Conservation (phyloP, 2,113 vertebrate genomes). For the Donacobius atricapilla region DNA sequence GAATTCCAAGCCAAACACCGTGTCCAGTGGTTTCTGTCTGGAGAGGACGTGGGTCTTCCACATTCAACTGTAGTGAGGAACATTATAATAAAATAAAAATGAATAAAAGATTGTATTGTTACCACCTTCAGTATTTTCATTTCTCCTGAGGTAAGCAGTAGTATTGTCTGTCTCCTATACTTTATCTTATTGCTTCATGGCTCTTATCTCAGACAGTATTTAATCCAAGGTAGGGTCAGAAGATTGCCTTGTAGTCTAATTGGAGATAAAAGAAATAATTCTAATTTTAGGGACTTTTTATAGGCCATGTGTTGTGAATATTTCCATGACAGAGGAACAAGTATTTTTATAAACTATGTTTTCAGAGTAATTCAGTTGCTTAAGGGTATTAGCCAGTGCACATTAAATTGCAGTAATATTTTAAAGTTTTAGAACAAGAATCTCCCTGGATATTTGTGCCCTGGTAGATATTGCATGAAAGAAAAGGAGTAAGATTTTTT, state of each 20-base stretch:
- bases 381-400: not conserved
- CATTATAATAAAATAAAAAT: not conserved
- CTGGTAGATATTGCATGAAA: not conserved
- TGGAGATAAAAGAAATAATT: not conserved
- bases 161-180: not conserved
- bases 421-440: conserved; percentile 8
- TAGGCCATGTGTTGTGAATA: not conserved
- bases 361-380: not conserved
- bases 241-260: not conserved
- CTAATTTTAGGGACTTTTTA: not conserved
- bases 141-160: not conserved
- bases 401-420: not conserved
- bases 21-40: not conserved
- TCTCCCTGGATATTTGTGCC: not conserved
- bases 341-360: not conserved
- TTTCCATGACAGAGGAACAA: not conserved
- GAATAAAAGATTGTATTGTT: not conserved
- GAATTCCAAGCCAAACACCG: not conserved
- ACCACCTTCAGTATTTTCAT: not conserved
- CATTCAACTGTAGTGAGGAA: not conserved
- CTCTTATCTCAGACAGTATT: not conserved
- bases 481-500: not conserved
- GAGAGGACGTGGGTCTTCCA: not conserved
- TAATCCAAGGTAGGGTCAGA: not conserved
- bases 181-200: not conserved